Percentiles rank a stretch among this genome's conserved stretches.
Conservation (phyloP, 2,113 vertebrate species). For the Casuarius casuarius region DNA sequence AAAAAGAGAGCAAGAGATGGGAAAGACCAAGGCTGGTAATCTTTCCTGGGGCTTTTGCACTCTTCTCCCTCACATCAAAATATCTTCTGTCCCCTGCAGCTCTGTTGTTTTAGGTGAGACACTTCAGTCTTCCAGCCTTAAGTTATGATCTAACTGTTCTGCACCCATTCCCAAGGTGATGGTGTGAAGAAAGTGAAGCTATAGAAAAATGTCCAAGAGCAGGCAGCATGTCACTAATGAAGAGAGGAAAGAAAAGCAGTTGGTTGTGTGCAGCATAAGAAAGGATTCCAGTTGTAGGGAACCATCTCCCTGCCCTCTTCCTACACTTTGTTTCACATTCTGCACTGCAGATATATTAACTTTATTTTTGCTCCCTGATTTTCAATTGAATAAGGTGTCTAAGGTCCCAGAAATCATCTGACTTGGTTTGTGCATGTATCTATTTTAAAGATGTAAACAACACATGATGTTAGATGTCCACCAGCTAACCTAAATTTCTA, state of each 20-base stretch:
- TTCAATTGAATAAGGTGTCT: background rate
- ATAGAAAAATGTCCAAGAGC: background rate
- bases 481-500: background rate
- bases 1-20: background rate
- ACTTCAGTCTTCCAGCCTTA: background rate
- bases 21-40: background rate
- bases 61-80: background rate
- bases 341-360: background rate
- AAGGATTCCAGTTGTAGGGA: background rate
- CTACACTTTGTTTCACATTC: background rate
- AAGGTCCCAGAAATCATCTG: too few species aligned
- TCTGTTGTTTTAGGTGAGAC: background rate
- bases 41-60: background rate
- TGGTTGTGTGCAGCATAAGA: background rate
- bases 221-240: background rate
- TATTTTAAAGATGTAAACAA: background rate
- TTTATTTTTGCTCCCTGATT: background rate
- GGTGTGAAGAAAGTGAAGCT: background rate
- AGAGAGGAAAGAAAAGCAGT: background rate
- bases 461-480: too few species aligned
- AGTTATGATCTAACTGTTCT: background rate
- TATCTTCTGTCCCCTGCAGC: background rate
- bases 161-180: background rate
- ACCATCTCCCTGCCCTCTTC: background rate
- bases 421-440: too few species aligned